phyloP scores from a whole-genome alignment of 2,888 invertebrate genomes.

The Leptinotarsa haldemani region DNA sequence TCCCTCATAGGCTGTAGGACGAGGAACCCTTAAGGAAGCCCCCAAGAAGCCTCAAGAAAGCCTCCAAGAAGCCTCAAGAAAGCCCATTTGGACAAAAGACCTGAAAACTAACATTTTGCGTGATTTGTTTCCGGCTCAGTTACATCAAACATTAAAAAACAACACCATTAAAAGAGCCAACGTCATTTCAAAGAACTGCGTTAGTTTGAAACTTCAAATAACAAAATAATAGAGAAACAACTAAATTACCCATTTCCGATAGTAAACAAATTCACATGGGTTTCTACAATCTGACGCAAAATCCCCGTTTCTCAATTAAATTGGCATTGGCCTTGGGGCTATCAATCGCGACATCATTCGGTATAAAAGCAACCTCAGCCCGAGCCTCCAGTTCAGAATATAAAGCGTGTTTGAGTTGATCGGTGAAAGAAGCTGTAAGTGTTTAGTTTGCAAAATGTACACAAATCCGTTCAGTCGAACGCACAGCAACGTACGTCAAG shows the following conservation, averaged over 20 bases:
- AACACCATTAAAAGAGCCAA: too few relatives aligned
- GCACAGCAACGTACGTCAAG: conserved; percentile 75
- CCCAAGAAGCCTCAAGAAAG: too few relatives aligned
- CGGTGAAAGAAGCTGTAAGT: neutral
- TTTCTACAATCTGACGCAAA: neutral
- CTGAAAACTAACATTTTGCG: too few relatives aligned
- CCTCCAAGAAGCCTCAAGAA: too few relatives aligned
- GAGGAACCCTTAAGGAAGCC: too few relatives aligned
- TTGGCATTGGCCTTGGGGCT: conserved; percentile 6
- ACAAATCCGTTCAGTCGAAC: conserved; percentile 79
- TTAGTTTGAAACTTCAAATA: too few relatives aligned
- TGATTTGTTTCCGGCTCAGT: too few relatives aligned
- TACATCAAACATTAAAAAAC: too few relatives aligned
- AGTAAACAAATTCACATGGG: neutral
- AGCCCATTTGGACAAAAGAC: too few relatives aligned
- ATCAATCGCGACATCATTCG: neutral
- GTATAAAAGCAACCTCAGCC: neutral
- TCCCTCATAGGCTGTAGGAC: too few relatives aligned
- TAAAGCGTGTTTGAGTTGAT: neutral
- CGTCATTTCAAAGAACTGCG: too few relatives aligned
- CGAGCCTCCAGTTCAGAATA: neutral
- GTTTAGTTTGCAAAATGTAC: conserved; percentile 67
- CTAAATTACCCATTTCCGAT: neutral
- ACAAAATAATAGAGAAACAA: too few relatives aligned
- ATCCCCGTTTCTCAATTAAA: neutral